Evolutionary conservation across 2,888 invertebrate genomes (phyloP), one percentile per base, ranked within the genome.

Genomic region (Abrostola tripartita): DNA sequence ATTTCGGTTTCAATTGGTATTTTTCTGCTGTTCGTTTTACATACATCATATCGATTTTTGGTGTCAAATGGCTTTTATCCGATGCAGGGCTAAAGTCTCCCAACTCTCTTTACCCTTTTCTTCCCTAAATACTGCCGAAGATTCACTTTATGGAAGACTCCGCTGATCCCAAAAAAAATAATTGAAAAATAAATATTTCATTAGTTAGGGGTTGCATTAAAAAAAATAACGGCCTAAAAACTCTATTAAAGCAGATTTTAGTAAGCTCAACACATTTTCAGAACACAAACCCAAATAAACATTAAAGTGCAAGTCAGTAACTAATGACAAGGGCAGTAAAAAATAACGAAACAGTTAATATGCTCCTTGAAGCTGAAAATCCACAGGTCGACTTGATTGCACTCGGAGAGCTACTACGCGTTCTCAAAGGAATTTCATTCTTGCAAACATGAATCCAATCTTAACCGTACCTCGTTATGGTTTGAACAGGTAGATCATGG

Each of bases 271-370:
- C 59, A 53, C 11, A 12, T 68, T 58, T 64, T 37, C 60, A 51
- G 57, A 42, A 68, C 24, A 63, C 50, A 47, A 57, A 56, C 49
- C 11, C 4, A 12, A 58, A 63, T 65, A 74, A 74, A 72, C 71
- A 61, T 70, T 44, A 66, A 60, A 65, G 63, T 63, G 53, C 58
- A 66, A 64, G 68, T 68, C 73, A 59, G 62, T 78, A 76, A 78
- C 75, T 76, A 76, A 76, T 66, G 61, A 70, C 54, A 47, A 52
- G 55, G 61, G 24, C 38, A 47, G 58, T 64, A 69, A 72, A 81
- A 82, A 82, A 78, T 77, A 63, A 63, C 73, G 65, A 69, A 74
- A 70, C 72, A 68, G 79, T 78, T 81, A 79, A 75, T 78, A 75
- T 79, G 71, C 65, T 73, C 61, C 61, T 62, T 66, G 66, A 50